These are phyloP conservation scores for Cynopterus brachyotis DNA, from an alignment of 2,113 vertebrate species.

Conservation along the genomic window DNA sequence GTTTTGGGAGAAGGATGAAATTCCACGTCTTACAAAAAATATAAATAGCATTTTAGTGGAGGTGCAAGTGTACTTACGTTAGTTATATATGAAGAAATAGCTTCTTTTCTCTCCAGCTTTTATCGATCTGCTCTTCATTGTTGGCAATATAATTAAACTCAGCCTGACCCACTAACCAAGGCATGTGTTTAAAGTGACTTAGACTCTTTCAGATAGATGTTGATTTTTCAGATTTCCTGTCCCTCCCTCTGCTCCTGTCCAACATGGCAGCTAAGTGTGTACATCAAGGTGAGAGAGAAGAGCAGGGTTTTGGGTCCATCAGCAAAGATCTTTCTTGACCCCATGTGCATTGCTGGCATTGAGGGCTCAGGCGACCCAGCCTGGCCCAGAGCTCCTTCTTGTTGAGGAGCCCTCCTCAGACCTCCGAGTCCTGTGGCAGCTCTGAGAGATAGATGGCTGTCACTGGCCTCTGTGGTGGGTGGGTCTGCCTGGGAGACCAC, in stretches of 20 bases:
- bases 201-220: background rate
- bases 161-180: background rate
- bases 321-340: no score
- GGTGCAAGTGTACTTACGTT: background rate
- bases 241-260: background rate
- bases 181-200: background rate
- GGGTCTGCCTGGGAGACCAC: background rate
- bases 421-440: background rate
- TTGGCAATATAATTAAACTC: background rate
- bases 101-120: background rate
- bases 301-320: background rate
- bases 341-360: accelerated
- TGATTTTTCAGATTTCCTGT: background rate
- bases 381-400: accelerated
- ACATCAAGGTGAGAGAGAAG: background rate
- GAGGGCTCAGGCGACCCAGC: background rate
- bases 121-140: background rate
- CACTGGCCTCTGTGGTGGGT: background rate
- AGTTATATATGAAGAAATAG: background rate
- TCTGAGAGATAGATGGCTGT: background rate
- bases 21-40: background rate
- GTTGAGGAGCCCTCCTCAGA: background rate
- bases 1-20: background rate
- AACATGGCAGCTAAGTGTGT: background rate
- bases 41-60: background rate